These are phyloP conservation scores for Grammomys dolichurus DNA, from an alignment of 2,113 vertebrate species.

Conservation along the genomic window DNA sequence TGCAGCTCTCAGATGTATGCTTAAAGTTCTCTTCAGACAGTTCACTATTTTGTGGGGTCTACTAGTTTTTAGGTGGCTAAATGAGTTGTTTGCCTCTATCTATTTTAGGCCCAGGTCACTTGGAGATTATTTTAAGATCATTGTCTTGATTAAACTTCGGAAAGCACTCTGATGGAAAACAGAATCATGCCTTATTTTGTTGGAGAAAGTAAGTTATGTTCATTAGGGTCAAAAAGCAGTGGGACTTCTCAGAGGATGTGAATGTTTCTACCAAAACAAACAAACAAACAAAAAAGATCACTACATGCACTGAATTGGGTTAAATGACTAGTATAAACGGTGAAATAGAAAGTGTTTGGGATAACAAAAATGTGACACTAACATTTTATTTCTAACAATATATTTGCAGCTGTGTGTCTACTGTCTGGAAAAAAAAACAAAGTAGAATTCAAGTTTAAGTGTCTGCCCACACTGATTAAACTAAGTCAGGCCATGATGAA, in stretches of 20 bases:
- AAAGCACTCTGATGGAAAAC: neutral
- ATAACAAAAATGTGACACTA: neutral
- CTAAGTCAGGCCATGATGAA: neutral
- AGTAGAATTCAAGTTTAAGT: neutral
- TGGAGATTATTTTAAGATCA: neutral
- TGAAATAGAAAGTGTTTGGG: neutral
- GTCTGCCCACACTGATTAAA: neutral
- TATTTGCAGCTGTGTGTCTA: neutral
- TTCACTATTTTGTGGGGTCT: neutral
- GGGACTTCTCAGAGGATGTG: neutral
- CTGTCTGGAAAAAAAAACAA: neutral
- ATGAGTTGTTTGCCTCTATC: neutral
- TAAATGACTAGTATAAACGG: neutral
- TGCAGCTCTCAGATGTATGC: neutral
- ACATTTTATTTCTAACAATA: slow-evolving; percentile 15
- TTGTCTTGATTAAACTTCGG: neutral
- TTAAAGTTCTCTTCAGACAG: neutral
- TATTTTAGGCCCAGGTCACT: neutral
- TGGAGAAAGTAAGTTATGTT: neutral
- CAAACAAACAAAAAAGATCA: too few species aligned
- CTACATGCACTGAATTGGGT: neutral
- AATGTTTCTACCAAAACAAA: neutral
- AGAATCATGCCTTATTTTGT: neutral
- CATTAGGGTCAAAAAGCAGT: neutral
- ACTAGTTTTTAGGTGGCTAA: neutral